Conservation (phyloP, 2,113 vertebrate genomes). For the Thryonomys swinderianus region DNA sequence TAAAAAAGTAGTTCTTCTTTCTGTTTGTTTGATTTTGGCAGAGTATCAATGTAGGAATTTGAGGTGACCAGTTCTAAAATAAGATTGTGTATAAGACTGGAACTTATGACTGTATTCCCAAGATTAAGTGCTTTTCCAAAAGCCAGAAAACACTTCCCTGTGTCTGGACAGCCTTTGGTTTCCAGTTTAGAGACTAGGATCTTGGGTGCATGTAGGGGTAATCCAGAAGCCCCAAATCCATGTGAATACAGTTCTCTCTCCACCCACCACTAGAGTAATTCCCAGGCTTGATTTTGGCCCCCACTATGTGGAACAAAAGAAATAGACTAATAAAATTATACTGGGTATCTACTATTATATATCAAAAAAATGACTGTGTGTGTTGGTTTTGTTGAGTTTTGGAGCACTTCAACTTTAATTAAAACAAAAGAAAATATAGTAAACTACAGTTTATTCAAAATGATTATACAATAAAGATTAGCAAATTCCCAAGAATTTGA, state of each 20-base stretch:
- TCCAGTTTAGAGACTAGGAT: not conserved
- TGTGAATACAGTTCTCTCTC: not conserved
- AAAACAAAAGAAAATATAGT: not conserved
- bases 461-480: not conserved
- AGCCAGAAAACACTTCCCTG: not conserved
- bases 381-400: not conserved
- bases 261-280: not conserved
- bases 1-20: not conserved
- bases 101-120: not conserved
- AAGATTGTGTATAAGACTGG: not conserved
- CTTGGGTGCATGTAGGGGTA: not conserved
- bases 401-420: not conserved
- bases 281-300: not conserved
- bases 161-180: not conserved
- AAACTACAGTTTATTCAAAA: not conserved
- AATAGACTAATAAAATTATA: not conserved
- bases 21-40: conserved; percentile 20
- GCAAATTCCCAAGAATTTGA: not conserved
- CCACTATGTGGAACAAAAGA: not conserved
- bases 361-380: not conserved
- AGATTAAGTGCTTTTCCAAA: not conserved
- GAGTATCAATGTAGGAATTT: not conserved
- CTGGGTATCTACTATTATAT: not conserved
- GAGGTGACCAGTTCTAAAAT: not conserved
- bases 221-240: too few species aligned